These are phyloP conservation scores for Orthosia gothica DNA, from an alignment of 2,888 invertebrate genomes.

Conservation along the genomic window DNA sequence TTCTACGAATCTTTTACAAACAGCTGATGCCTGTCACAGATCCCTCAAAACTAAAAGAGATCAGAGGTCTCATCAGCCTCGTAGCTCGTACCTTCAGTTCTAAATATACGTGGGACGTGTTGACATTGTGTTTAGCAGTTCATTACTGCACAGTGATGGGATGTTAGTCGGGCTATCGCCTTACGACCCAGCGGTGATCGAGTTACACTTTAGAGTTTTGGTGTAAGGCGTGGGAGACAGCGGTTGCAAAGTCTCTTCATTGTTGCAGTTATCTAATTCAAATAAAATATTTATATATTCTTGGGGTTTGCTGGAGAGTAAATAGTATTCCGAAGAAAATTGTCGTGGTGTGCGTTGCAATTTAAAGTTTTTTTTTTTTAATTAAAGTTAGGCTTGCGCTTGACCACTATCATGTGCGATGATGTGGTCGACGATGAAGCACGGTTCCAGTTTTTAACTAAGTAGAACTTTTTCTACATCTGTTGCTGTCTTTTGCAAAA, in stretches of 20 bases:
- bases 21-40: slow-evolving; percentile 48
- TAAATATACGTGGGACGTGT: slow-evolving; percentile 73
- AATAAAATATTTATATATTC: too few species aligned
- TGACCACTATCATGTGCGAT: too few species aligned
- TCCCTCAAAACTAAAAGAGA: slow-evolving; percentile 51
- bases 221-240: slow-evolving; percentile 44
- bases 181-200: slow-evolving; percentile 75
- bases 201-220: slow-evolving; percentile 68
- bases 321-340: too few species aligned
- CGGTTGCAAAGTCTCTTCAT: slow-evolving; percentile 17
- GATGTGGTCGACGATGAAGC: too few species aligned
- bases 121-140: slow-evolving; percentile 85
- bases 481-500: too few species aligned
- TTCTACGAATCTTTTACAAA: background rate
- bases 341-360: too few species aligned
- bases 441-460: too few species aligned
- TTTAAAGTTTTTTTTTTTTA: too few species aligned
- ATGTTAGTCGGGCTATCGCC: slow-evolving; percentile 80
- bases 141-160: slow-evolving; percentile 80
- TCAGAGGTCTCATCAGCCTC: slow-evolving; percentile 51
- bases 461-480: too few species aligned
- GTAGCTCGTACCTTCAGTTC: slow-evolving; percentile 36
- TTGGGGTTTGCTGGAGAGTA: too few species aligned
- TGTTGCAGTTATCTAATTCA: too few species aligned
- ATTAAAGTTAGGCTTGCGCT: too few species aligned